Evolutionary conservation across 2,888 invertebrate species (phyloP), one percentile per base, ranked within the genome.

Genomic region (Acronicta psi): DNA sequence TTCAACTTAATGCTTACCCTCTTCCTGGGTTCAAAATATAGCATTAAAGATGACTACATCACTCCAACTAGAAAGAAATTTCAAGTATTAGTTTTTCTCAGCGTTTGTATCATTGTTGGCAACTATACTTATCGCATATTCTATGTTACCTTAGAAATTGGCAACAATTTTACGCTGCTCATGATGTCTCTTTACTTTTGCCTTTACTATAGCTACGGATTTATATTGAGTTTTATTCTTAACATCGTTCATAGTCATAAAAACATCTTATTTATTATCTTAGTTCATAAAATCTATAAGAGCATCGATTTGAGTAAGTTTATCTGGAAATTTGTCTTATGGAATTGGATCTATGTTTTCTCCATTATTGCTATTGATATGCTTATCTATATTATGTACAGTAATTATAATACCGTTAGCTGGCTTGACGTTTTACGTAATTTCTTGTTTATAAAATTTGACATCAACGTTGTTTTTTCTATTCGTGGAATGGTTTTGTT

Each of bases 211-310:
- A 14, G 23, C 9, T 8, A 20, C 5, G 31, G 31, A 4, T 56
- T 56, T 3, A 18, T n/a, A 11, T 36, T 46, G 2, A 23, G 56
- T 0, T 57, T 50, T 13, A 8, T 63, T 40, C 16, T 38, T 9
- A 46, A 50, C 18, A n/a, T 57, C 6, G 13, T 49, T 2, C 20
- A 57, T 2, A 47, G 25, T 1, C 6, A 46, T 9, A 11, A 49
- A 2, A 44, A 66, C 4, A 40, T 73, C 0, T 14, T 13, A 5
- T 54, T 73, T 4, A 56, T 73, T 41, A 13, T 67, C 7, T 58
- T 16, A 0, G 58, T 73, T 4, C 73, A 73, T 34, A 37, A 31
- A n/a, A 55, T 69, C n/a, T 45, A 64, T 16, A 53, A 9, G 7
- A 41, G 1, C 16, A 36, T 69, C 0, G 18, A 45, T 13, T 58